Base-by-base conservation (phyloP, 2,113 vertebrate genomes). In the Miniopterus natalensis region DNA sequence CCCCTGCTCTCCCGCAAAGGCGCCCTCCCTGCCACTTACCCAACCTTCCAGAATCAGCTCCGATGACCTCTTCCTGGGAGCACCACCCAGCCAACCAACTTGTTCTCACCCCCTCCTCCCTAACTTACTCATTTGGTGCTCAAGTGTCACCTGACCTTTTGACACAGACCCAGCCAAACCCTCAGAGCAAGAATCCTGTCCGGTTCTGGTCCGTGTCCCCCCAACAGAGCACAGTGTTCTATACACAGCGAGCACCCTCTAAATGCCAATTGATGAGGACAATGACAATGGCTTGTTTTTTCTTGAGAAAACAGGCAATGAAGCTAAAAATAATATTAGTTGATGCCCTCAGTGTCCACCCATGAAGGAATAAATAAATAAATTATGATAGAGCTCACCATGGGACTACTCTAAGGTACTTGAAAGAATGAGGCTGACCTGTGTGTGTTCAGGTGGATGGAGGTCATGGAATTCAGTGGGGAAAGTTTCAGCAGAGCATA, bases 181-280 rank as follows among this genome's bases (percentile, higher is more conserved):
- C 45, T 57, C 1, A 6, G 18, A 70, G 49, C 21, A 27, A 81
- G 63, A 70, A 20, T 23, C 51, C 3, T 5, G 0, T 20, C 29
- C 4, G 0, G 2, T 11, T 23, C 31, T 42, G 17, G 27, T 20
- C 29, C 7, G 0, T 8, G 53, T 36, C 3, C 9, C 21, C 77
- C 12, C 61, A 3, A 1, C 11, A 40, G 40, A 57, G 31, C 53
- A 29, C 63, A 25, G 21, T 15, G 57, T 80, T 68, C n/a, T 13
- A 1, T 29, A 14, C 10, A 9, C 29, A 71, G 36, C 1, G 13
- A 68, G 27, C 3, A 12, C 65, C 3, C 5, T 1, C 31, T 21
- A 15, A 36, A 42, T 36, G 20, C 36, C 75, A n/a, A 2, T 5
- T 8, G 47, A 40, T 17, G 55, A 49, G 31, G 27, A 88, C 18